Percentiles rank a stretch among this genome's conserved stretches.
Conservation (phyloP, 2,888 invertebrate genomes). For the Orthonychiurus folsomi region DNA sequence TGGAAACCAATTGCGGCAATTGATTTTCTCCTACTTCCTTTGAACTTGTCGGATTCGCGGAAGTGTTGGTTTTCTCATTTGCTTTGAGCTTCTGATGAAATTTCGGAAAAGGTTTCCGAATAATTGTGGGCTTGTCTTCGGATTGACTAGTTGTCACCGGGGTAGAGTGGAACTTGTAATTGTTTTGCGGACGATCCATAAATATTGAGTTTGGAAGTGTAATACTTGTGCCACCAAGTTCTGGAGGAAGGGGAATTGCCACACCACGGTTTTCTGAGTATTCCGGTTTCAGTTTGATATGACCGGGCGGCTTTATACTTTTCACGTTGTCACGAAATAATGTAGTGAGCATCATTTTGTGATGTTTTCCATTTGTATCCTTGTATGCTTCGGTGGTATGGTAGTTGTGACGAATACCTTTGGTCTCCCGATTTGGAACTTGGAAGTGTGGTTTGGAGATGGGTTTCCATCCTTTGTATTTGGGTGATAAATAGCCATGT, state of each 20-base stretch:
- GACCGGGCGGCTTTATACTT: conserved; percentile 24
- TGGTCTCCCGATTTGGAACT: conserved; percentile 10
- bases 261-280: conserved; percentile 26
- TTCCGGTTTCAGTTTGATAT: conserved; percentile 21
- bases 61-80: not conserved
- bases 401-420: not conserved
- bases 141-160: conserved; percentile 24
- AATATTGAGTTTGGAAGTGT: conserved; percentile 3
- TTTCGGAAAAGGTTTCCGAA: conserved; percentile 33
- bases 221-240: conserved; percentile 22
- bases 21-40: not conserved
- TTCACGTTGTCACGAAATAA: conserved; percentile 37
- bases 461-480: conserved; percentile 40
- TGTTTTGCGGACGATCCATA: not conserved
- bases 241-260: conserved; percentile 29
- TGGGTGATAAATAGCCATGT: conserved; percentile 34
- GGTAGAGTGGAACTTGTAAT: not conserved
- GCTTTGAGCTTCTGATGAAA: conserved; percentile 17
- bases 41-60: conserved; percentile 5
- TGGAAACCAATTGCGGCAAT: conserved; percentile 4
- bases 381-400: conserved; percentile 16
- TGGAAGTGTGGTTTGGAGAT: conserved; percentile 32
- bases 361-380: conserved; percentile 18
- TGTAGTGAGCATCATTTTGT: conserved; percentile 30
- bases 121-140: conserved; percentile 33